Evolutionary conservation across 2,797 vertebrate genomes (phyloP).

Genomic region (Typhlichthys eigenmanni): DNA sequence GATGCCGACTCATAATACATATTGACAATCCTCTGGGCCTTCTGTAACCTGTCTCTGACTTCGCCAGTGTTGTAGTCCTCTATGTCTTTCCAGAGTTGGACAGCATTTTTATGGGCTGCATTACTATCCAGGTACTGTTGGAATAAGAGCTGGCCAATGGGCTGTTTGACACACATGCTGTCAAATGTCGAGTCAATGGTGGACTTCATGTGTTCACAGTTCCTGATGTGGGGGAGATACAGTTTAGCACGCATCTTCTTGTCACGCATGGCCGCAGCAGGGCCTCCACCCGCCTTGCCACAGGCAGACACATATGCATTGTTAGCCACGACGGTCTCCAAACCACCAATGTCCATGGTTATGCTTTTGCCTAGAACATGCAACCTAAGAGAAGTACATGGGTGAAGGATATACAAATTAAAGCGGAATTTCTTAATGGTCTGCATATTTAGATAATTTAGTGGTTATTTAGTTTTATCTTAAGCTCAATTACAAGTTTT

Average conservation of each 20-base stretch:
- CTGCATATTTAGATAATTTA: too few relatives aligned
- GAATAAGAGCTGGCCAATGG: conserved; percentile 78
- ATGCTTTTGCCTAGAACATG: conserved; percentile 39
- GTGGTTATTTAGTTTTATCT: too few relatives aligned
- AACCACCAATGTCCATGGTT: conserved; percentile 77
- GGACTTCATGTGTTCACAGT: conserved; percentile 74
- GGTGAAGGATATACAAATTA: too few relatives aligned
- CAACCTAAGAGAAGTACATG: not conserved
- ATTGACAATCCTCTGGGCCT: conserved; percentile 75
- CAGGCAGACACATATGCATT: conserved; percentile 80
- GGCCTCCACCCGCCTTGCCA: conserved; percentile 63
- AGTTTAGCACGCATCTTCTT: conserved; percentile 77
- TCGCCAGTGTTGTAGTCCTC: conserved; percentile 69
- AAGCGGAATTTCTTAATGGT: too few relatives aligned
- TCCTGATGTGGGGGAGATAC: conserved; percentile 76
- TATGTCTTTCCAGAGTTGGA: conserved; percentile 76
- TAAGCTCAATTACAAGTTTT: too few relatives aligned
- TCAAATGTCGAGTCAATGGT: conserved; percentile 65
- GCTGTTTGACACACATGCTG: conserved; percentile 74
- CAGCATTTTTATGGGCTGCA: conserved; percentile 48
- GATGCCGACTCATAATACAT: conserved; percentile 74
- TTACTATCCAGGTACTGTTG: conserved; percentile 71
- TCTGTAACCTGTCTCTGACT: conserved; percentile 71
- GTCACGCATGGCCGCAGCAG: conserved; percentile 70
- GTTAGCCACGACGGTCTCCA: conserved; percentile 83